These are phyloP conservation scores for Alosa sapidissima DNA, from an alignment of 2,797 vertebrate species.

Conservation along the genomic window DNA sequence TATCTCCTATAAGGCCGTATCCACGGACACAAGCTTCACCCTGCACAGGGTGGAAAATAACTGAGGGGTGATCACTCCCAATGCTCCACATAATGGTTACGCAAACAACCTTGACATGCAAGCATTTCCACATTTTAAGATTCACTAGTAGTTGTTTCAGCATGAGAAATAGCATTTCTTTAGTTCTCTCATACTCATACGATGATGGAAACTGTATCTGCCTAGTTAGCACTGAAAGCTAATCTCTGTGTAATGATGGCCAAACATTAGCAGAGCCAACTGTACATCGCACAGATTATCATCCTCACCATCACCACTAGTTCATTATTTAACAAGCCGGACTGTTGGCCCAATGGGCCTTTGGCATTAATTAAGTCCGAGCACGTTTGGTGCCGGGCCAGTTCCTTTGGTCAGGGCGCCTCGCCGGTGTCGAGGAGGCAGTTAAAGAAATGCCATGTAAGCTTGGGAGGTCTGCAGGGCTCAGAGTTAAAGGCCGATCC, in stretches of 20 bases:
- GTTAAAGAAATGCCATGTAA: not conserved
- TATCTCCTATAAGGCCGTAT: not conserved
- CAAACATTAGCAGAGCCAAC: not conserved
- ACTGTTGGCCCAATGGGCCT: not conserved
- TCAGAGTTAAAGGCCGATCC: not conserved
- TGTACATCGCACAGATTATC: not conserved
- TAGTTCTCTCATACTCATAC: not conserved
- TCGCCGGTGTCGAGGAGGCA: not conserved
- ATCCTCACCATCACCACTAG: not conserved
- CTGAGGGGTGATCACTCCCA: not conserved
- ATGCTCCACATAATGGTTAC: not conserved
- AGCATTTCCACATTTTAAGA: not conserved
- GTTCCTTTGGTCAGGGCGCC: no score
- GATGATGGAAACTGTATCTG: not conserved
- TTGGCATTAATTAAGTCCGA: not conserved
- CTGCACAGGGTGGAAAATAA: not conserved
- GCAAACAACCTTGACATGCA: not conserved
- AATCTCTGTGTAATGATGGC: not conserved
- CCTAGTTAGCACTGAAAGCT: not conserved
- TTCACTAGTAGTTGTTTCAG: not conserved
- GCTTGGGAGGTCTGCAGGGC: not conserved
- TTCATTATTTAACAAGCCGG: constrained; percentile 11
- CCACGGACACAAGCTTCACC: not conserved
- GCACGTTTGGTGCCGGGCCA: not conserved
- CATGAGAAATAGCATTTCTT: not conserved